Evolutionary conservation across 1,140 invertebrate species (phyloP).

Genomic region (Leptopilina boulardi): DNA sequence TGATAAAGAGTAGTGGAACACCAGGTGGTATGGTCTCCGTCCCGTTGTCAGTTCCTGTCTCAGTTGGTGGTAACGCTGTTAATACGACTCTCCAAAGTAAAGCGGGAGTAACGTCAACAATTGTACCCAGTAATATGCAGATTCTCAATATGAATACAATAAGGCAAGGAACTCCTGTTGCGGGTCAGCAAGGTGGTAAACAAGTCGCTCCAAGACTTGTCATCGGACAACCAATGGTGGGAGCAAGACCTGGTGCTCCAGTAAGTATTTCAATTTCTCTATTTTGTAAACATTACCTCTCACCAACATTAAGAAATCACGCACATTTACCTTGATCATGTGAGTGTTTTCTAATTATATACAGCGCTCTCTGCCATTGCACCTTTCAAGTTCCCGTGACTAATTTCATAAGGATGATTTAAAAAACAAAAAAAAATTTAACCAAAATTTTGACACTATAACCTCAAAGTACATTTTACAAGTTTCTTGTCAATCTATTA

Average conservation of each 20-base stretch:
- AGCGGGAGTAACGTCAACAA: constrained; percentile 77
- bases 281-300: constrained; percentile 4
- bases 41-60: constrained; percentile 81
- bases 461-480: too few species aligned
- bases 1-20: constrained; percentile 82
- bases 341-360: neutral
- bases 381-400: neutral
- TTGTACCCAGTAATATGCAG: constrained; percentile 86
- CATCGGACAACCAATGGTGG: constrained; percentile 88
- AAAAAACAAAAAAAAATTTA: too few species aligned
- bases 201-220: constrained; percentile 86
- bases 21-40: constrained; percentile 81
- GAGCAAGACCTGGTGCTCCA: constrained; percentile 85
- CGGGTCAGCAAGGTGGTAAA: constrained; percentile 84
- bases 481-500: too few species aligned
- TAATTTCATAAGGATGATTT: constrained; percentile 20
- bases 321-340: too few species aligned
- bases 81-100: constrained; percentile 77
- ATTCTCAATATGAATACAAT: constrained; percentile 87
- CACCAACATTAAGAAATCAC: neutral
- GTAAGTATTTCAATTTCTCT: constrained; percentile 77
- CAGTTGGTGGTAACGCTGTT: constrained; percentile 71
- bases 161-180: constrained; percentile 81
- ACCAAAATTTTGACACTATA: too few species aligned
- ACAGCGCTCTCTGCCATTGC: neutral